Evolutionary conservation across 2,888 invertebrate genomes (phyloP), one percentile per base, ranked within the genome.

Genomic region (Molanna angustata): DNA sequence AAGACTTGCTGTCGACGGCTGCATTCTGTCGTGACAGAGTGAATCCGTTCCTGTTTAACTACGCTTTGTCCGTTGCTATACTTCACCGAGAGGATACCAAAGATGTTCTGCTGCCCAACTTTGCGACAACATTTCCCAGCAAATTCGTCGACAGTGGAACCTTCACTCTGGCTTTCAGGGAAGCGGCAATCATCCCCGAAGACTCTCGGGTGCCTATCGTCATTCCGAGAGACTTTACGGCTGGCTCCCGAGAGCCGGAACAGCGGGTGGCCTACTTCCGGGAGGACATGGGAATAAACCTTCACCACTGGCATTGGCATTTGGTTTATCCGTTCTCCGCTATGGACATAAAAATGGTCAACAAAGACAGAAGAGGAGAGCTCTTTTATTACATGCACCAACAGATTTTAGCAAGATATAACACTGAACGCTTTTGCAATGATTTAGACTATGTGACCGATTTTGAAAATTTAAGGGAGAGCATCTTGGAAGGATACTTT

Each of bases 301-400:
- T 90, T 42, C 92, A 92, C 68, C 91, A 93, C 67, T 93, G 91
- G 91, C 91, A 92, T 66, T 92, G 91, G 91, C 92, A 93, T 69
- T 77, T 92, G 60, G 90, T 92, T 2, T 92, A 90, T 68, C 91
- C 91, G 0, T 85, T 85, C 68, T 84, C 85, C 61, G 81, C 84
- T 0, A 72, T 79, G 60, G 69, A 73, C 14, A 68, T 68, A 37
- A 60, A 61, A 27, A 76, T 79, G 47, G 81, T 82, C 7, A 66
- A 69, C 44, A 81, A 82, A 61, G 80, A 84, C 63, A 71, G 84
- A 54, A 73, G 83, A 39, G 84, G 84, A 13, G 84, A 84, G 67
- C 67, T 84, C 1, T 84, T 84, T 65, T 84, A 79, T 62, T 84
- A 82, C 65, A 83, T 83, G 83, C 85, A 85, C 61, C 74, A 80